phyloP scores from a whole-genome alignment of 2,113 vertebrate genomes.

The Opisthocomus hoazin region DNA sequence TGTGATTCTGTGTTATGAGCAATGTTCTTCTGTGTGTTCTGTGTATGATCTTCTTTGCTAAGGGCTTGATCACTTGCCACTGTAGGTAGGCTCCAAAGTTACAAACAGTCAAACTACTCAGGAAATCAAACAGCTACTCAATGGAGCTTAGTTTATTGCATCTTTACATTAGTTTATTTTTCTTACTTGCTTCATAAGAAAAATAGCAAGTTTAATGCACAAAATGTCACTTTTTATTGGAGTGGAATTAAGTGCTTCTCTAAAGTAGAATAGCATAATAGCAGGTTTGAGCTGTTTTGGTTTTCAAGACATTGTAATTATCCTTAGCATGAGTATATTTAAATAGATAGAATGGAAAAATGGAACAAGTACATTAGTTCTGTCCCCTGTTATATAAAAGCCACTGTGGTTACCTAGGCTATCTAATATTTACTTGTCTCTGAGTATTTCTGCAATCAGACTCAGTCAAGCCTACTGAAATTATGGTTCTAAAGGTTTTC shows the following conservation, averaged over 20 bases:
- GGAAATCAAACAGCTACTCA: not conserved
- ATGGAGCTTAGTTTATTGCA: not conserved
- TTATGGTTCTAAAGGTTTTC: not conserved
- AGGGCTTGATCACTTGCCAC: not conserved
- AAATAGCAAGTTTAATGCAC: not conserved
- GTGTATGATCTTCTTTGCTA: not conserved
- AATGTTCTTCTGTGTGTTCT: not conserved
- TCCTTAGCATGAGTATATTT: not conserved
- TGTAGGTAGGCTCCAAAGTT: not conserved
- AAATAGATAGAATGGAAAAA: not conserved
- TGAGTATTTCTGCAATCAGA: not conserved
- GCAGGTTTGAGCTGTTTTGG: not conserved
- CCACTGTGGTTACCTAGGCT: not conserved
- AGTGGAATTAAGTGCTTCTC: not conserved
- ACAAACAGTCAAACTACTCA: not conserved
- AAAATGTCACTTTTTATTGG: not conserved
- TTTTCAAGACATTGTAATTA: not conserved
- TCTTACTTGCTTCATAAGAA: not conserved
- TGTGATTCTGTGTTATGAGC: not conserved
- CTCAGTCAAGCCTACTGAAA: not conserved
- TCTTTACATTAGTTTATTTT: not conserved
- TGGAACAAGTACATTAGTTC: not conserved
- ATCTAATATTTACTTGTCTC: not conserved
- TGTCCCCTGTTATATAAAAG: not conserved
- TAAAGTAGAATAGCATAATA: not conserved